phyloP scores from a whole-genome alignment of 2,113 vertebrate species.

The Falco punctatus region DNA sequence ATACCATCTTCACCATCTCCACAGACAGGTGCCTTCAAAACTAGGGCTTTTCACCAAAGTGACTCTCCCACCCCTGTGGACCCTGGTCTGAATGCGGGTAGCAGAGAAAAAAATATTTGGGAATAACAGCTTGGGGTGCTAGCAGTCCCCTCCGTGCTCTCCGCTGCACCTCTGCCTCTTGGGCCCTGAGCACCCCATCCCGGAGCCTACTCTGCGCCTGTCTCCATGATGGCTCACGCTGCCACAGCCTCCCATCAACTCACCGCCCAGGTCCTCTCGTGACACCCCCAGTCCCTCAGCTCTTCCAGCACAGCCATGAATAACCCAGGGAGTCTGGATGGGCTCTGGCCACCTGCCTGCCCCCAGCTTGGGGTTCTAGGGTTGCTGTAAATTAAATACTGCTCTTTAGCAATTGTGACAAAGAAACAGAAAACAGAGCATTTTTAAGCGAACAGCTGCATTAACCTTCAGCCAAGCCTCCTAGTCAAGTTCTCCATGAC shows the following conservation, averaged over 20 bases:
- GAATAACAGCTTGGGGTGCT: background rate
- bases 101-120: background rate
- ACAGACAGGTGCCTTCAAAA: background rate
- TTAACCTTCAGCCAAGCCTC: background rate
- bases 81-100: background rate
- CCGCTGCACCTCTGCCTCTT: background rate
- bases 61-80: background rate
- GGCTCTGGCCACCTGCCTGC: background rate
- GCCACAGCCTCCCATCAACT: background rate
- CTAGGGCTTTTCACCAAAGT: background rate
- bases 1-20: background rate
- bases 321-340: background rate
- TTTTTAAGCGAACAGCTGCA: background rate
- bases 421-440: background rate
- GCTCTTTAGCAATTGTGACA: background rate
- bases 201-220: background rate
- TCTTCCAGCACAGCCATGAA: background rate
- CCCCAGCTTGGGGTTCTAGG: background rate
- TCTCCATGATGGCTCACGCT: rapidly evolving
- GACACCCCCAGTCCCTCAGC: background rate
- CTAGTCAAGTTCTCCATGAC: background rate
- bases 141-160: background rate
- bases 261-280: background rate
- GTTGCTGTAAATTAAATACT: background rate
- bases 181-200: background rate